Conservation (phyloP, 2,797 vertebrate species). For the Rhinatrema bivittatum region DNA sequence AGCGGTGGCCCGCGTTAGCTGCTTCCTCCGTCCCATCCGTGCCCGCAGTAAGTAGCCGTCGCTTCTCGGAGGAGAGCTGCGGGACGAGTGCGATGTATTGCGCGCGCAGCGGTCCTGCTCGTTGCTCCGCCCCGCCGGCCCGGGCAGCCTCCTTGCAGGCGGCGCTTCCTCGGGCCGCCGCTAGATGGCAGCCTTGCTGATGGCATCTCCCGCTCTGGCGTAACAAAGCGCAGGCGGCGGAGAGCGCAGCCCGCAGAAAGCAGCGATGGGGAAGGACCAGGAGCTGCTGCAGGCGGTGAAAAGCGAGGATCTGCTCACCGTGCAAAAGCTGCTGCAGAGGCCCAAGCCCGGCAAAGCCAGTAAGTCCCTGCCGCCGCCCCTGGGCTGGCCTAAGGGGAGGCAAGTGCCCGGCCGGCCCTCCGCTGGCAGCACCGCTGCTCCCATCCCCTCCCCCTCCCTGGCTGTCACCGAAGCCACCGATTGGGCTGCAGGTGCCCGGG, state of each 20-base stretch:
- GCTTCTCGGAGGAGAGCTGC: no score
- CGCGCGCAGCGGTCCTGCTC: no score
- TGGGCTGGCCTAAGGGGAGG: neutral
- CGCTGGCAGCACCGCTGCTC: conserved; percentile 11
- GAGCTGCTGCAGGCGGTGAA: conserved; percentile 97
- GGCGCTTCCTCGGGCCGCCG: neutral
- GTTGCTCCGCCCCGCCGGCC: neutral
- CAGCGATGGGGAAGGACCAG: conserved; percentile 92
- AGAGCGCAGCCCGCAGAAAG: no score
- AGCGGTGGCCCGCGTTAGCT: no score
- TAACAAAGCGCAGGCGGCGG: no score
- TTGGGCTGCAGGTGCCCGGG: neutral
- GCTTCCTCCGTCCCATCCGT: no score
- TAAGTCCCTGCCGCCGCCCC: conserved; percentile 59
- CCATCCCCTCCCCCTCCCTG: fast-evolving
- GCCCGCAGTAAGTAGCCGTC: no score
- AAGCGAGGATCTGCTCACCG: conserved; percentile 89
- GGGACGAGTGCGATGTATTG: no score
- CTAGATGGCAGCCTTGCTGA: neutral
- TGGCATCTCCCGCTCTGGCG: no score
- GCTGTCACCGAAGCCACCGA: no score
- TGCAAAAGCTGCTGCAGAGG: conserved; percentile 96
- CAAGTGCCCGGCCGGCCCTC: neutral
- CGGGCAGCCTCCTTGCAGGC: neutral
- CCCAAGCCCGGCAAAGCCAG: conserved; percentile 90